Base-by-base conservation (phyloP, 2,888 invertebrate species). In the Cataglyphis cursor region DNA sequence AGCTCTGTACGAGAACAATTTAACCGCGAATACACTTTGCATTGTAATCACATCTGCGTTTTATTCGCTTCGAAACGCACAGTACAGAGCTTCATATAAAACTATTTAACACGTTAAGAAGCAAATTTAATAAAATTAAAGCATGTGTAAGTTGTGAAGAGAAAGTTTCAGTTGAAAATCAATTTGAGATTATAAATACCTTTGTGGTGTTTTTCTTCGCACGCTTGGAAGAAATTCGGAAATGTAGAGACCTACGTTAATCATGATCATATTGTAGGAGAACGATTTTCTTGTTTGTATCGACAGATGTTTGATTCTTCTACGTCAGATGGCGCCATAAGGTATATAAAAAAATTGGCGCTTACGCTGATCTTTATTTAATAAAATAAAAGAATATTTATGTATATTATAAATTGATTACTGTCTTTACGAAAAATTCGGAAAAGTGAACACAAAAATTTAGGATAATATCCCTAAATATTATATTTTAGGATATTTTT, bases 11-110 rank as follows among this genome's bases (percentile, higher is more conserved):
- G 24, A 12, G 4, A 44, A 1, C 18, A 70, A 80, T 24, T 59
- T 80, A 61, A 18, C 12, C 15, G 28, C 18, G 21, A 80, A 35
- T 3, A 31, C 31, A 61, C 59, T 44, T 80, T 21, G 78, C 78
- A 80, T 80, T 80, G 61, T 80, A 80, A 54, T 44, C 10, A 31
- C 48, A 18, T 21, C 18, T 1, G 9, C 35, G 5, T 2, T 35
- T 70, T 15, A 35, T 48, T 80, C n/a, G 24, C 4, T 3, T n/a
- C n/a, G 24, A 12, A 70, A 35, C 3, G 9, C 6, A 72, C 24
- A 5, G 8, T 35, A 31, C 6, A 44, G 41, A 44, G 41, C 6
- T 57, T 9, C 9, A 15, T 18, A 6, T 15, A 21, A 24, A 4
- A 3, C 21, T 24, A 8, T 41, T 65, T n/a, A 21, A 41, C 35